Base-by-base conservation (phyloP, 2,888 invertebrate species). In the Carabus problematicus region DNA sequence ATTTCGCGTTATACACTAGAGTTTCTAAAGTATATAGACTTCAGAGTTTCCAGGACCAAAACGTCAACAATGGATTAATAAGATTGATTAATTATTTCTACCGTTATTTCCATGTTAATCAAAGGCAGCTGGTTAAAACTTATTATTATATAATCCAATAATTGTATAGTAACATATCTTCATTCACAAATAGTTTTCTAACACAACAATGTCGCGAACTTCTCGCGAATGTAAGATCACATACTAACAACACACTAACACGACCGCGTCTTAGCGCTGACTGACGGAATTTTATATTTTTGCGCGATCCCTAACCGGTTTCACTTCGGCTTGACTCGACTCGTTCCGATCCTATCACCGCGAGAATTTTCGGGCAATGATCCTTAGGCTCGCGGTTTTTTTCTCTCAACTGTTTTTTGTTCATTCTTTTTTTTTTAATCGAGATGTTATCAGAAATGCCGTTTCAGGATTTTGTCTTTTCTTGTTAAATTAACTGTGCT, bases 211-310 rank as follows among this genome's bases (percentile, higher is more conserved):
- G 52, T 52, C 18, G 29, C 29, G 29, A 29, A 29, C 29, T 29
- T 29, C 6, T 29, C 29, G 2, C 29, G n/a, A 29, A 6, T 29
- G 29, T 29, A 29, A 29, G 29, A 29, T 29, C 52, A 16, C 14
- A 11, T 4, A 52, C 18, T 52, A 52, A 14, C 47, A 19, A 16
- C 19, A 14, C 40, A 14, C 16, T 61, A 9, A 12, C 61, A 45
- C 47, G 4, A 11, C 18, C 11, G 29, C 62, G 54, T 67, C 60
- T 55, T 40, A 55, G 12, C 54, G 18, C 45, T 14, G 52, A 69
- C 69, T 69, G 62, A 55, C 18, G 62, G 61, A 59, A 69, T 69
- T 69, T 69, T 55, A 58, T 69, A 69, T 69, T 69, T 69, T 69
- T 69, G 69, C 69, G 69, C 42, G 69, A 62, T 55, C 55, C 55